A percentile compares a stretch with the other conserved stretches of the same genome.
phyloP scores from a whole-genome alignment of 2,113 vertebrate genomes.

The Hippopotamus amphibius region DNA sequence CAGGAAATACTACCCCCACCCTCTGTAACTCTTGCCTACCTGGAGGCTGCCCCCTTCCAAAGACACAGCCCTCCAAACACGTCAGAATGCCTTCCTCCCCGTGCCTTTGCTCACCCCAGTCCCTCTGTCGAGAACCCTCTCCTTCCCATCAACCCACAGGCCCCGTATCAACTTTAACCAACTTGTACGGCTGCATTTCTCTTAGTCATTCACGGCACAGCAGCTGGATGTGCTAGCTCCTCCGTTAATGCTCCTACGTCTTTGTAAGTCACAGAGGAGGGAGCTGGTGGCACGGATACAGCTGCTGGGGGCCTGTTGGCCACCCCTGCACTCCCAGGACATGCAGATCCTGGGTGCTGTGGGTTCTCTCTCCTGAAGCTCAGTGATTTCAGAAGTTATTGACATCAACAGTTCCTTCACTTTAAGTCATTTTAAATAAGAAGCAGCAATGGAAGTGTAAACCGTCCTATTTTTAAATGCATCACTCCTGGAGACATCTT shows the following conservation, averaged over 20 bases:
- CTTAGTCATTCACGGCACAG: neutral
- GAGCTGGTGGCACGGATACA: neutral
- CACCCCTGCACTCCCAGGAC: accelerated
- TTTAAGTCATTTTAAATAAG: neutral
- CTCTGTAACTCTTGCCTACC: neutral
- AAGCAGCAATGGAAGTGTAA: neutral
- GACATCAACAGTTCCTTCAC: neutral
- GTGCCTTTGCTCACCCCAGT: neutral
- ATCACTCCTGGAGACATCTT: neutral
- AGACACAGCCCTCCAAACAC: neutral
- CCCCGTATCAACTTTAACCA: neutral
- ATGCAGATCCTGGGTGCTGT: accelerated
- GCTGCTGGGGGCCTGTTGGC: accelerated
- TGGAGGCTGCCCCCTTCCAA: neutral
- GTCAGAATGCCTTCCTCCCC: no score
- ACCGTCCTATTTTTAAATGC: neutral
- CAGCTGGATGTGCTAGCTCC: neutral
- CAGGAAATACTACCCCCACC: neutral
- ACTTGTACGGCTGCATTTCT: neutral
- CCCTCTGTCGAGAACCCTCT: no score
- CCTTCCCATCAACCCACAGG: neutral
- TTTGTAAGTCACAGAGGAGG: neutral
- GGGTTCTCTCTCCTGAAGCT: neutral
- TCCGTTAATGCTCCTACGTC: neutral
- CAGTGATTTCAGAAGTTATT: neutral